These are phyloP conservation scores for Alloplasta piceator DNA, from an alignment of 2,888 invertebrate species.

Conservation along the genomic window DNA sequence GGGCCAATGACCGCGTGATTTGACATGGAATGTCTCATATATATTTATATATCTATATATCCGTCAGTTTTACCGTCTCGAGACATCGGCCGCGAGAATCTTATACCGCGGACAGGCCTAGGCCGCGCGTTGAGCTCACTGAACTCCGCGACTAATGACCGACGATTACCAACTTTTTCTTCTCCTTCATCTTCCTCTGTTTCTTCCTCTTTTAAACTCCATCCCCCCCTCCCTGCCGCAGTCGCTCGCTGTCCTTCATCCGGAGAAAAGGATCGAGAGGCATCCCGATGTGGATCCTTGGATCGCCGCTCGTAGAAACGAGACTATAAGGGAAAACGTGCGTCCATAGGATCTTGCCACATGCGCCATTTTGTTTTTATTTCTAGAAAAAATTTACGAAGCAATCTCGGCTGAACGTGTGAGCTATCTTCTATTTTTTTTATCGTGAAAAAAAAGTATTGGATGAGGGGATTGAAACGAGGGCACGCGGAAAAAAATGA, in stretches of 20 bases:
- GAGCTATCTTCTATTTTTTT: slow-evolving; percentile 14
- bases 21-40: no score
- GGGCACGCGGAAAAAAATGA: no score
- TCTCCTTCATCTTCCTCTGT: slow-evolving; percentile 28
- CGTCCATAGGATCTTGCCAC: slow-evolving; percentile 50
- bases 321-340: slow-evolving; percentile 30
- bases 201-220: not conserved
- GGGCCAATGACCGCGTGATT: no score
- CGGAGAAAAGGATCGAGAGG: slow-evolving; percentile 27
- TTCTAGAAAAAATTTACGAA: slow-evolving; percentile 49
- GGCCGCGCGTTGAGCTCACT: slow-evolving; percentile 59
- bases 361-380: slow-evolving; percentile 36
- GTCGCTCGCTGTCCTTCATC: slow-evolving; percentile 6
- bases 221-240: slow-evolving; percentile 18
- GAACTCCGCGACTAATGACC: slow-evolving; percentile 66
- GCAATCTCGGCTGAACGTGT: slow-evolving; percentile 53
- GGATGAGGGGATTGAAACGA: no score
- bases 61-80: slow-evolving; percentile 28
- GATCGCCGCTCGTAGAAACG: slow-evolving; percentile 25
- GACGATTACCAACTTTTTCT: slow-evolving; percentile 62
- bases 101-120: slow-evolving; percentile 53
- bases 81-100: slow-evolving; percentile 30
- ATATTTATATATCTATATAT: slow-evolving; percentile 4
- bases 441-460: no score
- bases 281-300: slow-evolving; percentile 28